Evolutionary conservation across 2,113 vertebrate genomes (phyloP), one percentile per base, ranked within the genome.

Genomic region (Percina caprodes): DNA sequence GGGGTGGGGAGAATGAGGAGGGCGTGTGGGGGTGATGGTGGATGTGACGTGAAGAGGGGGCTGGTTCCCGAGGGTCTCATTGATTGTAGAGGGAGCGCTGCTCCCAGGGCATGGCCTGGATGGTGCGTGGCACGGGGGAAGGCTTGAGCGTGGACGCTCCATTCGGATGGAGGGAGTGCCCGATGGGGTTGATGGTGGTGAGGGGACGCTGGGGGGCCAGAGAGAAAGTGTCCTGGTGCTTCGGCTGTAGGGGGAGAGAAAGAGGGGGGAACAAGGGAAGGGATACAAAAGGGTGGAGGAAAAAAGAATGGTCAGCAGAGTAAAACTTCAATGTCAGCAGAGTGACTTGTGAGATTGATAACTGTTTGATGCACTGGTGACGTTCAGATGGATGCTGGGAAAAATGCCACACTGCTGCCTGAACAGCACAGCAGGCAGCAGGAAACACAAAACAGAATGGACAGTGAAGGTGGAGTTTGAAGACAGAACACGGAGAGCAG

Each of bases 81-180:
- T 94, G 93, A 89, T 94, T 94, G 91, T 94, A 94, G 85, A 94
- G 93, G 19, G 93, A 93, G 78, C 93, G 93, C 91, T 94, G 93
- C 90, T 94, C 93, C 93, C 93, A 94, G 62, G 92, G 93, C 92
- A 94, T 93, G 83, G 89, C 76, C 90, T 94, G 93, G 87, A 94
- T 93, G 90, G 86, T 90, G 72, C 93, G 93, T 30, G 92, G 91
- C 85, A 94, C 89, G 0, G 93, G 92, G 73, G 93, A 91, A 73
- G 93, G 93, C 85, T 94, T 94, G 88, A 94, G 92, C 16, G 92
- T 92, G 59, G 93, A 85, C 0, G 91, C 91, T 26, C 92, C 93
- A 59, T 93, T 94, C 8, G 93, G 91, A 87, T 94, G 93, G n/a
- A 94, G 92, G 85, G 88, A 62, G 91, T 94, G 93, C 82, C 91